phyloP scores from a whole-genome alignment of 2,797 vertebrate genomes.

The Semaprochilodus insignis region DNA sequence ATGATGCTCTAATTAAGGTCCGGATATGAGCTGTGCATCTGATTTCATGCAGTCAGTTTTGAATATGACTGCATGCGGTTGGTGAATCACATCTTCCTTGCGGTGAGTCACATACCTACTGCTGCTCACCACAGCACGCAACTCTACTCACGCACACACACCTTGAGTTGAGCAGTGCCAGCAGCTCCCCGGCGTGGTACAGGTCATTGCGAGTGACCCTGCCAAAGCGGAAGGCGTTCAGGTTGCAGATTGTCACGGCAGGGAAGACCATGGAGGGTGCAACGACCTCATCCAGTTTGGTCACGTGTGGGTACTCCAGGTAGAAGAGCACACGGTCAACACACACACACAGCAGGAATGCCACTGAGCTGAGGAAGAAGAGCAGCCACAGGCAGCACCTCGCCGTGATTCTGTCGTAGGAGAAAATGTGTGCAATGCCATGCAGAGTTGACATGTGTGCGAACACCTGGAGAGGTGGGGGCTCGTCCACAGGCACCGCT shows the following conservation, averaged over 20 bases:
- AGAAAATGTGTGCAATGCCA: constrained; percentile 97
- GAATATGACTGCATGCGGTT: background rate
- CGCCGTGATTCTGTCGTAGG: constrained; percentile 89
- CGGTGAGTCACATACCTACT: constrained; percentile 16
- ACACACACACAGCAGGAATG: constrained; percentile 90
- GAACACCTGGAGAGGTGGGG: constrained; percentile 92
- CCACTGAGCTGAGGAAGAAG: constrained; percentile 91
- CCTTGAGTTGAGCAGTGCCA: constrained; percentile 96
- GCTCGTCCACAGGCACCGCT: constrained; percentile 87
- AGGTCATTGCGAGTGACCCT: constrained; percentile 95
- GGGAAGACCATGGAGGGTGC: constrained; percentile 91
- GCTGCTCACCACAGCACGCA: background rate
- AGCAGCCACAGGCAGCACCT: constrained; percentile 92
- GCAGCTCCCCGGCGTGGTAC: constrained; percentile 96
- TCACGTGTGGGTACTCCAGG: constrained; percentile 95
- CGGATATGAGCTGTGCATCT: background rate
- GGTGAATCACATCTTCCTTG: background rate
- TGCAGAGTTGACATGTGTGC: constrained; percentile 95
- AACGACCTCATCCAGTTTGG: constrained; percentile 93
- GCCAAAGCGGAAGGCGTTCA: constrained; percentile 98
- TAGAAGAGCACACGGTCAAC: constrained; percentile 96
- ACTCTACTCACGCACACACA: constrained; percentile 62
- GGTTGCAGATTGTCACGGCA: constrained; percentile 96
- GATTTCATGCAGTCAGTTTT: background rate
- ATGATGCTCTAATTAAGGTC: background rate